Evolutionary conservation across 2,888 invertebrate genomes (phyloP).

Genomic region (Melipona bicolor): DNA sequence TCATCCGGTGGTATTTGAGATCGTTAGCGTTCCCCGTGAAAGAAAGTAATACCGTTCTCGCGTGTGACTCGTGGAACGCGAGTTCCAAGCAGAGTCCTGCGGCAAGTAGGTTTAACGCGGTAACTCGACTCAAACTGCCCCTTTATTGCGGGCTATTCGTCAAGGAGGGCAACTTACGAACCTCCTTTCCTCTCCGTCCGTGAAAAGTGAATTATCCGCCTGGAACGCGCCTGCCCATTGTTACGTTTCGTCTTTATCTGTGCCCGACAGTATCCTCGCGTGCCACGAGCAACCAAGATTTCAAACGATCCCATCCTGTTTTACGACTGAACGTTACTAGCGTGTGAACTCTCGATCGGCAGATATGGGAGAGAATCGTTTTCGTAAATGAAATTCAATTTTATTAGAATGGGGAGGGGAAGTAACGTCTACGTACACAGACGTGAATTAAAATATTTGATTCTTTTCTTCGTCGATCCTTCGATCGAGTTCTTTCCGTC

Average conservation of each 20-base stretch:
- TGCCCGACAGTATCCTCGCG: background rate
- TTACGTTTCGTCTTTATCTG: conserved; percentile 32
- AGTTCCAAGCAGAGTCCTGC: background rate
- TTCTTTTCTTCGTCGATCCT: too few species aligned
- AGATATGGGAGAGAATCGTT: too few species aligned
- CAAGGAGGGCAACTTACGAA: conserved; percentile 38
- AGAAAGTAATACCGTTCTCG: conserved; percentile 32
- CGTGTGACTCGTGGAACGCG: conserved; percentile 34
- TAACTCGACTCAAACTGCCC: conserved; percentile 36
- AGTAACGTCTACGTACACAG: too few species aligned
- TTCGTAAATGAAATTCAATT: too few species aligned
- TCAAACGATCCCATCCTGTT: too few species aligned
- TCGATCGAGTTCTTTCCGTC: too few species aligned
- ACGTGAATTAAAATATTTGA: too few species aligned
- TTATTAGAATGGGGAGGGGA: too few species aligned
- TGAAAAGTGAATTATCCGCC: conserved; percentile 37
- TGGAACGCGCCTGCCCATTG: conserved; percentile 11
- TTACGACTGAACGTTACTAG: background rate
- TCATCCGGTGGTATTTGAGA: conserved; percentile 12
- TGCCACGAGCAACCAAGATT: background rate
- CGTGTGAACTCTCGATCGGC: background rate
- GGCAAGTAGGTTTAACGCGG: conserved; percentile 23
- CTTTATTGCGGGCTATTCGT: conserved; percentile 42
- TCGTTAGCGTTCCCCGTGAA: conserved; percentile 25
- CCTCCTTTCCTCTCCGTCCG: conserved; percentile 17